phyloP scores from a whole-genome alignment of 2,113 vertebrate species.

The Sinosuthora webbiana region DNA sequence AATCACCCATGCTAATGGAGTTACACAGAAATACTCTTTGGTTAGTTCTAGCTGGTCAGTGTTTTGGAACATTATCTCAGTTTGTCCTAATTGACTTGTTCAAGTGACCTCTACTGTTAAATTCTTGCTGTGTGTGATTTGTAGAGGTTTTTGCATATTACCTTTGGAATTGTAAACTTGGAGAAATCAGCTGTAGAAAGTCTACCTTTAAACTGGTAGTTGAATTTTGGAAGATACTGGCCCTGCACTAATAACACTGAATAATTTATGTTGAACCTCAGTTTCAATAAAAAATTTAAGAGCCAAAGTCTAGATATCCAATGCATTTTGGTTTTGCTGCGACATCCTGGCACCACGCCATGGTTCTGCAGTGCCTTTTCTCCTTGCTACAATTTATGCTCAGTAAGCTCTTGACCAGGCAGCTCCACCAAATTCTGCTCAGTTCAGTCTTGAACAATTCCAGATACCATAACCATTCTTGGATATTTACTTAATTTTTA shows the following conservation, averaged over 20 bases:
- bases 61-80: not conserved
- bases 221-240: not conserved
- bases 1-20: not conserved
- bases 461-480: not conserved
- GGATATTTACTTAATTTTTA: not conserved
- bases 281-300: not conserved
- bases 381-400: not conserved
- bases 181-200: not conserved
- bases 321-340: not conserved
- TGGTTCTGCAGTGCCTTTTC: not conserved
- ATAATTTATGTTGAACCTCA: not conserved
- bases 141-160: not conserved
- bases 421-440: not conserved
- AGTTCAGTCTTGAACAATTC: not conserved
- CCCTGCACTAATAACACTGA: not conserved
- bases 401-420: not conserved
- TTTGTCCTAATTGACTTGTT: not conserved
- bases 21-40: not conserved
- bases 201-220: not conserved
- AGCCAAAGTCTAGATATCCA: not conserved
- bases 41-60: not conserved
- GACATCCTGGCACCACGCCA: not conserved
- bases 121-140: not conserved
- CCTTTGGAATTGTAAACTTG: not conserved
- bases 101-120: not conserved